A percentile compares a stretch with the other conserved stretches of the same genome.
Evolutionary conservation across 2,113 vertebrate species (phyloP).

Genomic region (Anolis carolinensis): DNA sequence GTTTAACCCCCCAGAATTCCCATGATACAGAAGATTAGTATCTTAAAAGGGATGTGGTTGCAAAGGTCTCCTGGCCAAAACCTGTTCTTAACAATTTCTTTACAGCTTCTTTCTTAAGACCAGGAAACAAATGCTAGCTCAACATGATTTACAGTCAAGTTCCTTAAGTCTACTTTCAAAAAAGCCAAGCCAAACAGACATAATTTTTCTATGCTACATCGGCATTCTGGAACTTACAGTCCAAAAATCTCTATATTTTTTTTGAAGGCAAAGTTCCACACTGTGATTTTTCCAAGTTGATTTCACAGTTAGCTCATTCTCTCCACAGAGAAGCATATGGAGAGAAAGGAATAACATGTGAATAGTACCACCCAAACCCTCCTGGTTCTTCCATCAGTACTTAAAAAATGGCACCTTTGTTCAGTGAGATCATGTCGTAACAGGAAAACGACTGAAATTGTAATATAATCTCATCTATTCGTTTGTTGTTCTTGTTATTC

Average conservation of each 20-base stretch:
- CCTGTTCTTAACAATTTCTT: neutral
- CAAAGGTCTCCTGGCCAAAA: neutral
- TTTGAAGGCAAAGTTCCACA: no score
- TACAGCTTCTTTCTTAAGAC: neutral
- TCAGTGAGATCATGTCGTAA: neutral
- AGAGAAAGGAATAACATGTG: neutral
- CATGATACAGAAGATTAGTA: neutral
- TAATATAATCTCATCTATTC: neutral
- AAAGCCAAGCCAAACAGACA: neutral
- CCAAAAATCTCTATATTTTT: no score
- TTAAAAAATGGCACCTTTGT: neutral
- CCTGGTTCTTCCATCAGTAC: neutral
- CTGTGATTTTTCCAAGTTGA: neutral
- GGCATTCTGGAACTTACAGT: no score
- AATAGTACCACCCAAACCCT: no score
- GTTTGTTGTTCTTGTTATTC: no score
- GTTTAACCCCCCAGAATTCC: neutral
- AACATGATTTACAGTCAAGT: neutral
- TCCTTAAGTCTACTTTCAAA: neutral
- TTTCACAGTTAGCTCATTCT: neutral
- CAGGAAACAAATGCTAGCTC: neutral
- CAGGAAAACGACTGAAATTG: neutral
- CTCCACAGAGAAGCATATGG: neutral
- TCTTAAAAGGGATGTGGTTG: neutral
- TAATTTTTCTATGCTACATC: neutral